Percentiles rank a stretch among this genome's conserved stretches.
Evolutionary conservation across 2,113 vertebrate genomes (phyloP).

Genomic region (Genyomyrus donnyi): DNA sequence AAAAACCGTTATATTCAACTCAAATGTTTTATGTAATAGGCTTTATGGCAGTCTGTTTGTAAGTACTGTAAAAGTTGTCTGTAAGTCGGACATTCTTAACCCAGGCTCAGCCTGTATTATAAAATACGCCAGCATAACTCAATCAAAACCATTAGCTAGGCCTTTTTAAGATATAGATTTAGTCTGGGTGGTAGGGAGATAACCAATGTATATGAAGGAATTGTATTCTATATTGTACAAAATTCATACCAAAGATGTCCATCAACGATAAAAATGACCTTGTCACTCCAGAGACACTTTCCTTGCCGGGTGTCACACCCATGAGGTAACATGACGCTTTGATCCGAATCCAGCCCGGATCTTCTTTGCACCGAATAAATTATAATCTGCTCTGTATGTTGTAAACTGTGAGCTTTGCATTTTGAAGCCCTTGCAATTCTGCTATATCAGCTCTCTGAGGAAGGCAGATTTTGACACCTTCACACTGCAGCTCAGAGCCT

Average conservation of each 20-base stretch:
- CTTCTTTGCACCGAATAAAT: not conserved
- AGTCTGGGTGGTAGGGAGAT: not conserved
- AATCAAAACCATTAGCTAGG: not conserved
- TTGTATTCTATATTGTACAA: not conserved
- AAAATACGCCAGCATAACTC: not conserved
- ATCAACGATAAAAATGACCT: not conserved
- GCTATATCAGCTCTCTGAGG: not conserved
- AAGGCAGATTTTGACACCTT: not conserved
- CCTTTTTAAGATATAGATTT: not conserved
- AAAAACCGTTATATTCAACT: not conserved
- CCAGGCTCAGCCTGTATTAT: not conserved
- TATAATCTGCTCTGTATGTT: not conserved
- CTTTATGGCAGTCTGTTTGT: not conserved
- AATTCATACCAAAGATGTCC: not conserved
- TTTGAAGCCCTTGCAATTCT: not conserved
- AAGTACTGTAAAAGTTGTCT: not conserved
- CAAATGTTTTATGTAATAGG: not conserved
- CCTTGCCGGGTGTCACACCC: not conserved
- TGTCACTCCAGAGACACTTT: not conserved
- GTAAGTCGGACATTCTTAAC: not conserved
- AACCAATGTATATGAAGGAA: not conserved
- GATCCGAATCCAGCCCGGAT: not conserved
- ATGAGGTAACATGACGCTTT: not conserved
- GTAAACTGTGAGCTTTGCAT: slow-evolving; percentile 3
- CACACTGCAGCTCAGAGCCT: not conserved